phyloP scores from a whole-genome alignment of 2,888 invertebrate genomes.

The Petrophora chlorosata region DNA sequence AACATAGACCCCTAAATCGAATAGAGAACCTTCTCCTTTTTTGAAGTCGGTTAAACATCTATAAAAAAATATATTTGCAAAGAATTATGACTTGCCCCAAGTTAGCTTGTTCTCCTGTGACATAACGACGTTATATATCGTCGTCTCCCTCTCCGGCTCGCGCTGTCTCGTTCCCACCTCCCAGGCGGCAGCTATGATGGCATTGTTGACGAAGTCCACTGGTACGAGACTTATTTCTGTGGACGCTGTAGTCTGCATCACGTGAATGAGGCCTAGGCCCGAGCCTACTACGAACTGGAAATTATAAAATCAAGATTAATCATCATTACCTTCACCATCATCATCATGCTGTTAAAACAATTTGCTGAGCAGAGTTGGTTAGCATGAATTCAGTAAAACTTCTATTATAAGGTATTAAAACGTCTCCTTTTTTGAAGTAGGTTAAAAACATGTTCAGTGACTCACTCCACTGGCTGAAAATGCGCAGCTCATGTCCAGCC shows the following conservation, averaged over 20 bases:
- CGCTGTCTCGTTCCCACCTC: conserved; percentile 21
- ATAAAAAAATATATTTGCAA: too few relatives aligned
- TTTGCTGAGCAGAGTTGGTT: too few relatives aligned
- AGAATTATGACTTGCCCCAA: conserved; percentile 22
- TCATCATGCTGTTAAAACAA: too few relatives aligned
- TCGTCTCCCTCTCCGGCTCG: conserved; percentile 1
- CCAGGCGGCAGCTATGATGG: conserved; percentile 38
- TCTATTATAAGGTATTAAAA: too few relatives aligned
- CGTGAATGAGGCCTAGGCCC: conserved; percentile 28
- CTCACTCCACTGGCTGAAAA: conserved; percentile 92
- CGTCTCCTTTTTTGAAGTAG: too few relatives aligned
- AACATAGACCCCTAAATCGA: background rate
- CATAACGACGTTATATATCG: conserved; percentile 29
- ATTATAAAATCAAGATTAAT: background rate
- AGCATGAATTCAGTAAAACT: too few relatives aligned
- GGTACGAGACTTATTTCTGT: conserved; percentile 29
- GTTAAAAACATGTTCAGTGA: too few relatives aligned
- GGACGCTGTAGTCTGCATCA: conserved; percentile 11
- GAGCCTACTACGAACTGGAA: conserved; percentile 31
- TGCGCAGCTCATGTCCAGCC: conserved; percentile 88
- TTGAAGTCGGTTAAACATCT: too few relatives aligned
- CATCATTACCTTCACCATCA: too few relatives aligned
- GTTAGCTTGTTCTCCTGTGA: conserved; percentile 16
- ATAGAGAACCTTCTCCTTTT: background rate
- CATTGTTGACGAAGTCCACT: conserved; percentile 44